These are phyloP conservation scores for Cyrtonyx montezumae DNA, from an alignment of 2,113 vertebrate species.

Conservation along the genomic window DNA sequence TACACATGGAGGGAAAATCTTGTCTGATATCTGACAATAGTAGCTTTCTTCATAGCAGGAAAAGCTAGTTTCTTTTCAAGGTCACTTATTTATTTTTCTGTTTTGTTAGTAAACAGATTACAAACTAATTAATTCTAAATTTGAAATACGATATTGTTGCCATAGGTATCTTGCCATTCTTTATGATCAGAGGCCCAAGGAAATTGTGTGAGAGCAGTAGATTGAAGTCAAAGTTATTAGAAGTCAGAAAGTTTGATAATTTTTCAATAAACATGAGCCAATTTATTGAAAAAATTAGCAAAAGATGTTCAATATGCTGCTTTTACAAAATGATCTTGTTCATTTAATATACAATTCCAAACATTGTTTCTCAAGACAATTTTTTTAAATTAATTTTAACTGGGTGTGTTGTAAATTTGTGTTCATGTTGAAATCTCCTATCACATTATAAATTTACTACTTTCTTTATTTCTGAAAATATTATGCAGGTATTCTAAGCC, in stretches of 20 bases:
- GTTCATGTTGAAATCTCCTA: neutral
- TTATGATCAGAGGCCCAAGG: conserved; percentile 47
- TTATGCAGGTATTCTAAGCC: neutral
- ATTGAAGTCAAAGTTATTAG: conserved; percentile 77
- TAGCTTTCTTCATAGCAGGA: conserved; percentile 26
- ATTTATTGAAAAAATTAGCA: conserved; percentile 6
- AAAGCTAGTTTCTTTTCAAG: conserved; percentile 74
- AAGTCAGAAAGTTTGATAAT: conserved; percentile 79
- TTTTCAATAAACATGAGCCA: conserved; percentile 21
- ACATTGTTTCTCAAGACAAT: conserved; percentile 11
- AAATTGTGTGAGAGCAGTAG: conserved; percentile 63
- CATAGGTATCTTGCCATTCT: conserved; percentile 26
- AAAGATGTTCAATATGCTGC: neutral
- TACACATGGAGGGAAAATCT: neutral
- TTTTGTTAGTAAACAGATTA: conserved; percentile 3
- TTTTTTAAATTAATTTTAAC: conserved; percentile 16
- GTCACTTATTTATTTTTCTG: conserved; percentile 68
- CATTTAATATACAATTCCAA: neutral
- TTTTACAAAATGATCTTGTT: neutral
- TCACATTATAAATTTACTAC: neutral
- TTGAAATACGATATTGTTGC: neutral
- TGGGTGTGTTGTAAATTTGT: conserved; percentile 11
- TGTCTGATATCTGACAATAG: neutral
- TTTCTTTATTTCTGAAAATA: conserved; percentile 29
- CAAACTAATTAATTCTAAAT: conserved; percentile 28